Evolutionary conservation across 2,113 vertebrate genomes (phyloP).

Genomic region (Calonectris borealis): DNA sequence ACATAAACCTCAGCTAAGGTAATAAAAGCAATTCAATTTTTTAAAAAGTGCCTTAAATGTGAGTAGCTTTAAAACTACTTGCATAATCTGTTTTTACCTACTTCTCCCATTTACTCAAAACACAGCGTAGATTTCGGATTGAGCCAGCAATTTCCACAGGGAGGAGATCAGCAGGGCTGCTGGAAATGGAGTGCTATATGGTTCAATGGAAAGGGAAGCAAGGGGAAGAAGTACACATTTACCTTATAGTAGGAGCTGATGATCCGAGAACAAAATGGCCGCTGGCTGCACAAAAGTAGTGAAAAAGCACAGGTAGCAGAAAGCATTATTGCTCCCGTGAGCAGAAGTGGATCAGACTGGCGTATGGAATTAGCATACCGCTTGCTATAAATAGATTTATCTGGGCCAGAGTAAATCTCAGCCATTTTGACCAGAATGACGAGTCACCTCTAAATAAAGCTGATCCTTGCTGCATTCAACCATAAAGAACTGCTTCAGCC

Average conservation of each 20-base stretch:
- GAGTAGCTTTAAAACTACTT: background rate
- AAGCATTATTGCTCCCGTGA: background rate
- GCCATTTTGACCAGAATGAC: background rate
- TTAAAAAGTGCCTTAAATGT: background rate
- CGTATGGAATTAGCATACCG: constrained; percentile 1
- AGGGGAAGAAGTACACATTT: background rate
- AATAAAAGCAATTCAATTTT: background rate
- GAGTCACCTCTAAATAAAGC: background rate
- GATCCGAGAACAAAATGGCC: background rate
- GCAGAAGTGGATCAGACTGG: background rate
- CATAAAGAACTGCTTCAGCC: background rate
- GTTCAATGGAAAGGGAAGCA: background rate
- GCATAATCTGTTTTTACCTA: background rate
- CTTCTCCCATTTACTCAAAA: background rate
- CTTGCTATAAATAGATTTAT: constrained; percentile 54
- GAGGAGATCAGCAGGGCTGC: background rate
- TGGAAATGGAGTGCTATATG: background rate
- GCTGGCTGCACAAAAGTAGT: background rate
- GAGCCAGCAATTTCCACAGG: background rate
- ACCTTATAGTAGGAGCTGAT: background rate
- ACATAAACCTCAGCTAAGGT: background rate
- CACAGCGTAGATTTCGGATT: background rate
- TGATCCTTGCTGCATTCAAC: background rate
- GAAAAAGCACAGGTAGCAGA: background rate
- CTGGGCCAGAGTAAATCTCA: constrained; percentile 40